Conservation (phyloP, 2,113 vertebrate species). For the Perca flavescens region DNA sequence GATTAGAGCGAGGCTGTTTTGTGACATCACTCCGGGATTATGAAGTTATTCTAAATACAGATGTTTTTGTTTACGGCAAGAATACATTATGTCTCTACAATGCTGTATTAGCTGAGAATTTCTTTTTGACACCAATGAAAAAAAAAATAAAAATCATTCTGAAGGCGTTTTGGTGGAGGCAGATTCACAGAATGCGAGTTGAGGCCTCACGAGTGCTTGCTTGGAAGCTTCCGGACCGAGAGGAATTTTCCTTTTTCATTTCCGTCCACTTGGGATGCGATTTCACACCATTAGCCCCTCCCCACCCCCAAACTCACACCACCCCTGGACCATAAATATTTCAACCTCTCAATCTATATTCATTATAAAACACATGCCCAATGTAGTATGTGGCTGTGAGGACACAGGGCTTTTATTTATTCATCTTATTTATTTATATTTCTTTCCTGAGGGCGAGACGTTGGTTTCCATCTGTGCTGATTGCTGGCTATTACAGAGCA, state of each 20-base stretch:
- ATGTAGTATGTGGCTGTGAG: slow-evolving; percentile 74
- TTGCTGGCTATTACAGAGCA: slow-evolving; percentile 85
- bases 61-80: not conserved
- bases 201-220: slow-evolving; percentile 48
- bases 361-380: slow-evolving; percentile 84
- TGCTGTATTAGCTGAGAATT: not conserved
- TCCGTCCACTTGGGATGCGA: slow-evolving; percentile 70
- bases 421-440: slow-evolving; percentile 87
- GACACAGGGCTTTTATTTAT: slow-evolving; percentile 85
- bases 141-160: not conserved
- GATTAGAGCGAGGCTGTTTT: not conserved
- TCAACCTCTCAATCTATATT: slow-evolving; percentile 86
- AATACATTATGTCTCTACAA: not conserved
- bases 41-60: not conserved
- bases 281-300: slow-evolving; percentile 76
- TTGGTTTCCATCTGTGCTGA: slow-evolving; percentile 81
- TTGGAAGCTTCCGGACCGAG: slow-evolving; percentile 60
- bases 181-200: slow-evolving; percentile 23
- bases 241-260: slow-evolving; percentile 70
- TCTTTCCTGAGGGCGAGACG: slow-evolving; percentile 79
- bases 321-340: slow-evolving; percentile 84
- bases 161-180: slow-evolving; percentile 17
- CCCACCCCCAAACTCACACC: slow-evolving; percentile 48
- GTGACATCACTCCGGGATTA: slow-evolving; percentile 8
- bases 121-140: not conserved